Evolutionary conservation across 2,797 vertebrate genomes (phyloP).

Genomic region (Borostomias antarcticus): DNA sequence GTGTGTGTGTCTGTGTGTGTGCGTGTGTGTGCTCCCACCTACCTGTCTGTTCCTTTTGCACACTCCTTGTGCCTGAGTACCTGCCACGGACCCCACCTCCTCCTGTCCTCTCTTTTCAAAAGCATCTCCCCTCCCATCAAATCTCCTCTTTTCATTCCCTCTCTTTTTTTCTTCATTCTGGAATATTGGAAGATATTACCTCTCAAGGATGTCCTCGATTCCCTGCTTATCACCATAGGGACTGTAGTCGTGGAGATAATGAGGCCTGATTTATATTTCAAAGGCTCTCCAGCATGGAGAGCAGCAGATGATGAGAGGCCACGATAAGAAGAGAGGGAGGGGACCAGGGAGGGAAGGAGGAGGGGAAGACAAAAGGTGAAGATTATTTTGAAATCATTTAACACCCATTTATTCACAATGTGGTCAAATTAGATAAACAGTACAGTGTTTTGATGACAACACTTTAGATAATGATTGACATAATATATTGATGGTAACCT

Average conservation of each 20-base stretch:
- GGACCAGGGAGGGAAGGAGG: slow-evolving; percentile 20
- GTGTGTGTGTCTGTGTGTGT: slow-evolving; percentile 1
- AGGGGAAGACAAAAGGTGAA: slow-evolving; percentile 41
- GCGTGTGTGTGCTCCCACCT: slow-evolving; percentile 1
- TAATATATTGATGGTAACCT: not conserved
- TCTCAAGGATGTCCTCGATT: slow-evolving; percentile 79
- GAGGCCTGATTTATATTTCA: slow-evolving; percentile 72
- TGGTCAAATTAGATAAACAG: slow-evolving; percentile 1
- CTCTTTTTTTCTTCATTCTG: slow-evolving; percentile 34
- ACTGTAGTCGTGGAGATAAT: slow-evolving; percentile 76
- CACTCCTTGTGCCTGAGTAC: not conserved
- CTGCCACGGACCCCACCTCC: slow-evolving; percentile 11
- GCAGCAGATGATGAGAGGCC: slow-evolving; percentile 53
- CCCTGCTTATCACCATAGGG: slow-evolving; percentile 73
- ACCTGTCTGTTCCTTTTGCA: slow-evolving; percentile 2
- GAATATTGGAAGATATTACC: slow-evolving; percentile 62
- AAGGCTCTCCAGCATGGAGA: slow-evolving; percentile 51
- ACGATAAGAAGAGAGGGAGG: slow-evolving; percentile 45
- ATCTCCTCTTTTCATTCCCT: not conserved
- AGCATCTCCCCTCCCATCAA: slow-evolving; percentile 25
- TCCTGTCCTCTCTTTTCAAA: slow-evolving; percentile 22
- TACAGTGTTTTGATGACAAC: slow-evolving; percentile 15
- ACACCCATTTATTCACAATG: slow-evolving; percentile 10
- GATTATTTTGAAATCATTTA: slow-evolving; percentile 44
- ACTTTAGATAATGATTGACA: not conserved